phyloP scores from a whole-genome alignment of 30 jellyfish, hydroid and myxozoan genomes.

The Aurelia coerulea region DNA sequence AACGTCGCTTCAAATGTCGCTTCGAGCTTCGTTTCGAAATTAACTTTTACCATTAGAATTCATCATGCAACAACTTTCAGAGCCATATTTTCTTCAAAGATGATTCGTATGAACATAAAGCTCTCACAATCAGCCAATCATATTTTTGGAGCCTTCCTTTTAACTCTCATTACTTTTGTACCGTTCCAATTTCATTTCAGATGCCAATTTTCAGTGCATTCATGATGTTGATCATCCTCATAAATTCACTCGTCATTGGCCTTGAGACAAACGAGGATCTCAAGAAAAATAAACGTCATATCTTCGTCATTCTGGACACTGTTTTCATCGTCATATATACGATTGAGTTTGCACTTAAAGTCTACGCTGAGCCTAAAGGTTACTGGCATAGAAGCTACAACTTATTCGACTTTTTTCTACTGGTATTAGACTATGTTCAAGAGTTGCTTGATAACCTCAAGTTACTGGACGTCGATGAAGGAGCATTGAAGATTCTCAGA shows the following conservation, averaged over 20 bases:
- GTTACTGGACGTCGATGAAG: slow-evolving; percentile 73
- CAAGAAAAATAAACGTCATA: slow-evolving; percentile 17
- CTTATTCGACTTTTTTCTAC: slow-evolving; percentile 62
- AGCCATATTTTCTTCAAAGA: too few species aligned
- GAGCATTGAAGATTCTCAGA: slow-evolving; percentile 58
- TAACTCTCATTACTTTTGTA: too few species aligned
- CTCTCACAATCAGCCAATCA: too few species aligned
- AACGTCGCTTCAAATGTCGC: too few species aligned
- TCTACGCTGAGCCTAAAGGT: slow-evolving; percentile 75
- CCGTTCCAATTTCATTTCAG: slow-evolving; percentile 4
- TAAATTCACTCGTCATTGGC: slow-evolving; percentile 88
- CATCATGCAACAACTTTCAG: too few species aligned
- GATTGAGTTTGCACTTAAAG: slow-evolving; percentile 63
- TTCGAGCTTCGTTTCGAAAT: too few species aligned
- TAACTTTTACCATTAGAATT: too few species aligned
- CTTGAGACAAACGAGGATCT: slow-evolving; percentile 69
- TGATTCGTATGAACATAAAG: too few species aligned
- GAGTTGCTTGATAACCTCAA: slow-evolving; percentile 65
- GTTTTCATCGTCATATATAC: slow-evolving; percentile 73
- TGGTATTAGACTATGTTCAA: slow-evolving; percentile 78
- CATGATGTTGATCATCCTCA: slow-evolving; percentile 74
- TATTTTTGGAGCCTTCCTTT: too few species aligned
- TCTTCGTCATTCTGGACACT: slow-evolving; percentile 44
- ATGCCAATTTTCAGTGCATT: slow-evolving; percentile 67
- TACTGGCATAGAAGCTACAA: slow-evolving; percentile 88